A percentile compares a stretch with the other conserved stretches of the same genome.
Conservation (phyloP, 1,140 invertebrate species). For the Drosophila parabipectinata region DNA sequence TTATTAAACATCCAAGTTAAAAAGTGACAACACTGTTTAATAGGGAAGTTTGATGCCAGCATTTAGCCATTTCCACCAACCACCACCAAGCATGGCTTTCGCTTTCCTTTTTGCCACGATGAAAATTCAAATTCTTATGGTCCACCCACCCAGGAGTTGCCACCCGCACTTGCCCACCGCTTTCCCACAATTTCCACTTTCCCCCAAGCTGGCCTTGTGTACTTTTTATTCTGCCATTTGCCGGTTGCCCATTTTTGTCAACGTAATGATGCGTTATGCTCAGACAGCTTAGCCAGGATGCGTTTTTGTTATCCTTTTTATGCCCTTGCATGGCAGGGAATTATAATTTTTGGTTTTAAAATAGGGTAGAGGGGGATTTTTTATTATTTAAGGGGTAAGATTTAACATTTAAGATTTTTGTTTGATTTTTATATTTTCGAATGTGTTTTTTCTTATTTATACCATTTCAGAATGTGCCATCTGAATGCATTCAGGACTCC, state of each 20-base stretch:
- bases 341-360: neutral
- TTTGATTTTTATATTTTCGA: too few relatives aligned
- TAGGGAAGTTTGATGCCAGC: constrained; percentile 46
- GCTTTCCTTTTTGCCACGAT: constrained; percentile 38
- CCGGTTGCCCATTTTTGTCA: constrained; percentile 56
- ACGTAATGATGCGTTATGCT: constrained; percentile 74
- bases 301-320: constrained; percentile 18
- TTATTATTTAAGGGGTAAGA: neutral
- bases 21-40: constrained; percentile 13
- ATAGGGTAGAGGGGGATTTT: neutral
- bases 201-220: neutral
- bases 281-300: constrained; percentile 51
- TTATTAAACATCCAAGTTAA: neutral
- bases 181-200: neutral
- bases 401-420: too few relatives aligned
- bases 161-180: neutral
- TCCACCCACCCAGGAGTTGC: neutral
- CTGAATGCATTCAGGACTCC: too few relatives aligned
- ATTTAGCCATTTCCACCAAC: constrained; percentile 44
- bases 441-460: too few relatives aligned
- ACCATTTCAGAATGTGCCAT: too few relatives aligned
- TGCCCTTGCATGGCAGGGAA: neutral
- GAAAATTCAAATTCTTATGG: constrained; percentile 58
- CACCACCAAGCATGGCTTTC: constrained; percentile 12
- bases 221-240: constrained; percentile 37